A percentile compares a stretch with the other conserved stretches of the same genome.
These are phyloP conservation scores for Heliconius sara DNA, from an alignment of 2,888 invertebrate genomes.

Conservation along the genomic window DNA sequence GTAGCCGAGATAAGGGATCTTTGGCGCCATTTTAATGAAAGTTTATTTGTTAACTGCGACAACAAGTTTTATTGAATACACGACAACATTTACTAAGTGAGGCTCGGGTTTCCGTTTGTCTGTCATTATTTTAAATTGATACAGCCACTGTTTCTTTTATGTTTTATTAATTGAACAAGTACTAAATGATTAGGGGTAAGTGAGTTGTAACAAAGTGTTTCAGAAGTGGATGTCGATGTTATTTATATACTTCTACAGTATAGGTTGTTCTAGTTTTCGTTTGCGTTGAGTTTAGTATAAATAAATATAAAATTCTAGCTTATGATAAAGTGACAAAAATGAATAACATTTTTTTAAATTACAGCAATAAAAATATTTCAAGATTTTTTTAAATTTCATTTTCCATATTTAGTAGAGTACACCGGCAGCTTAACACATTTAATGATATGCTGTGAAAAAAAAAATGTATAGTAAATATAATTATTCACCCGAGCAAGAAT, in stretches of 20 bases:
- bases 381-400: background rate
- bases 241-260: background rate
- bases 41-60: slow-evolving; percentile 76
- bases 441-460: background rate
- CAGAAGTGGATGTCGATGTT: background rate
- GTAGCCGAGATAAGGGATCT: slow-evolving; percentile 78
- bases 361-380: background rate
- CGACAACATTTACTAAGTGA: slow-evolving; percentile 31
- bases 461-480: background rate
- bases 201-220: background rate
- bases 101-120: slow-evolving; percentile 13
- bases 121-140: slow-evolving; percentile 21
- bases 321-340: no score
- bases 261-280: background rate
- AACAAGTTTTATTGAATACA: slow-evolving; percentile 62
- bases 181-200: background rate
- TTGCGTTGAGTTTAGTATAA: background rate
- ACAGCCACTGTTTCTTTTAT: background rate
- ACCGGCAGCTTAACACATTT: background rate
- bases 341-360: background rate
- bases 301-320: no score
- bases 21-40: slow-evolving; percentile 72
- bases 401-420: background rate
- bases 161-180: background rate
- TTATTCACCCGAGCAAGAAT: background rate